These are phyloP conservation scores for Philypnodon macrostomus DNA, from an alignment of 2,797 vertebrate genomes.

Conservation along the genomic window DNA sequence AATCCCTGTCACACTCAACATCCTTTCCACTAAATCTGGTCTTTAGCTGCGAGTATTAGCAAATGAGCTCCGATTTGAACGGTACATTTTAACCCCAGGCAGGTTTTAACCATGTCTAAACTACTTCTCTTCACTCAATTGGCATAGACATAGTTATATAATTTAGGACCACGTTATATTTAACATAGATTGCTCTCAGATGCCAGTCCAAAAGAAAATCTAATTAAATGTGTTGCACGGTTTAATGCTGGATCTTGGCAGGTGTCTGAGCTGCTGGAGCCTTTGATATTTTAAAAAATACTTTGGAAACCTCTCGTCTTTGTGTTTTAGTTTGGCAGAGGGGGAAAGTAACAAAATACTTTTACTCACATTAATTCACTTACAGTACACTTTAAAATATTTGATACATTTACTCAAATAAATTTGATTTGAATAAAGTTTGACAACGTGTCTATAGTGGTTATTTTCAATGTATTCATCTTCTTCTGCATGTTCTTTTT, in stretches of 20 bases:
- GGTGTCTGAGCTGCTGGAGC: conserved; percentile 23
- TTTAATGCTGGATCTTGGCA: conserved; percentile 53
- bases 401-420: too few relatives aligned
- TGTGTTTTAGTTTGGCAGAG: conserved; percentile 1
- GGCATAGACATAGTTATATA: conserved; percentile 54
- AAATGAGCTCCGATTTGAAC: conserved; percentile 13
- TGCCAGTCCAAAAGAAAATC: conserved; percentile 64
- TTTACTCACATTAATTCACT: too few relatives aligned
- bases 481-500: too few relatives aligned
- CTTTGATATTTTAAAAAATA: conserved; percentile 45
- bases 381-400: too few relatives aligned
- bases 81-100: conserved; percentile 13
- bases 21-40: conserved; percentile 8
- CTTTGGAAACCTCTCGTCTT: conserved; percentile 12
- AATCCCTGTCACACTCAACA: conserved; percentile 13
- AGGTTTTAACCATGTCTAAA: conserved; percentile 10
- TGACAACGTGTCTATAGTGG: too few relatives aligned
- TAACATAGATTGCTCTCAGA: conserved; percentile 54
- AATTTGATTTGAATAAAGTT: too few relatives aligned
- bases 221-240: conserved; percentile 51
- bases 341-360: too few relatives aligned
- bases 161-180: conserved; percentile 62
- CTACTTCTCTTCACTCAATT: conserved; percentile 31
- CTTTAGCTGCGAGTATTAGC: conserved; percentile 12
- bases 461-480: too few relatives aligned